phyloP scores from a whole-genome alignment of 64 coral and sea anemone genomes.

The Acropora yongei region DNA sequence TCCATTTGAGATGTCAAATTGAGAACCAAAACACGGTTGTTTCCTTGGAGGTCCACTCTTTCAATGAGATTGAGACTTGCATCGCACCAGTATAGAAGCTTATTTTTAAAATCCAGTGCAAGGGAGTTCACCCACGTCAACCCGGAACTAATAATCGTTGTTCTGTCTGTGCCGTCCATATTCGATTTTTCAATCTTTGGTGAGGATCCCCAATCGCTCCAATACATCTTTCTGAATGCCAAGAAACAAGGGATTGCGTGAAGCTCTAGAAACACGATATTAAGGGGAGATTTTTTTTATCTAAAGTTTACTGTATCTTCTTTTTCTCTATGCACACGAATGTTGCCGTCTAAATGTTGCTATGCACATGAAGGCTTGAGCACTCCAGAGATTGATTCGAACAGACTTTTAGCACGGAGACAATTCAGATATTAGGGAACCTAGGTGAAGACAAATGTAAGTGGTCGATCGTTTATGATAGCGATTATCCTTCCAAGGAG shows the following conservation, averaged over 20 bases:
- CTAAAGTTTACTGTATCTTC: slow-evolving; percentile 1
- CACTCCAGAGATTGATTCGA: background rate
- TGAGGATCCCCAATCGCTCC: slow-evolving; percentile 70
- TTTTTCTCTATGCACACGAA: background rate
- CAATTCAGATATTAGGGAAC: background rate
- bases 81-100: slow-evolving; percentile 79
- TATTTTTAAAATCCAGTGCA: slow-evolving; percentile 62
- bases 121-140: slow-evolving; percentile 63
- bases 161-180: slow-evolving; percentile 81
- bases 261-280: background rate
- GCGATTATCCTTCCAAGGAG: background rate
- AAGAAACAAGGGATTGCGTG: slow-evolving; percentile 16
- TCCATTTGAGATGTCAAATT: slow-evolving; percentile 20
- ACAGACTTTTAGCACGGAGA: background rate
- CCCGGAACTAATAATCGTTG: slow-evolving; percentile 48
- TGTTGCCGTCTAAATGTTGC: background rate
- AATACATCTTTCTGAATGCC: slow-evolving; percentile 74
- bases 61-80: slow-evolving; percentile 66
- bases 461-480: background rate
- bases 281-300: slow-evolving; percentile 10
- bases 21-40: slow-evolving; percentile 37
- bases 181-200: slow-evolving; percentile 78
- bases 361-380: background rate
- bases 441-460: background rate
- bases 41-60: slow-evolving; percentile 58